Conservation (phyloP, 2,113 vertebrate genomes). For the Mellivora capensis region DNA sequence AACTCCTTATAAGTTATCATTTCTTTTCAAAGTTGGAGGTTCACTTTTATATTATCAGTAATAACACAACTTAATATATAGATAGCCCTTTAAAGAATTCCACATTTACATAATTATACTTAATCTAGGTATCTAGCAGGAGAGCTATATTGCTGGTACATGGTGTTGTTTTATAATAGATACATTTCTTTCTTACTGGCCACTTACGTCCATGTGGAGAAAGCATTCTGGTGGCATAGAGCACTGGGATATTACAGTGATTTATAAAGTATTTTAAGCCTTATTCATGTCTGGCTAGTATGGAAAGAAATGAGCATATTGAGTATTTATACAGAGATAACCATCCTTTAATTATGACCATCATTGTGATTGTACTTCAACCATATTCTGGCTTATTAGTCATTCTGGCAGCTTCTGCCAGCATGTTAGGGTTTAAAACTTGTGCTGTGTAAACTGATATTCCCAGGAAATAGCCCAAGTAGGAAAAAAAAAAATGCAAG, state of each 20-base stretch:
- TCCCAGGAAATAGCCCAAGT: conserved; percentile 7
- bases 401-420: not conserved
- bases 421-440: not conserved
- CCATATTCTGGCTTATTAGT: not conserved
- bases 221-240: not conserved
- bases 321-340: not conserved
- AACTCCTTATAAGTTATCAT: not conserved
- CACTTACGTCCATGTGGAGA: not conserved
- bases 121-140: not conserved
- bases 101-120: not conserved
- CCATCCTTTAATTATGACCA: not conserved
- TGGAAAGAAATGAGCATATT: not conserved
- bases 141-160: not conserved
- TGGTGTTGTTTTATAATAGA: not conserved
- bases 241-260: not conserved
- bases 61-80: not conserved
- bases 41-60: not conserved
- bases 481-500: conserved; percentile 16
- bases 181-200: not conserved
- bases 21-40: not conserved
- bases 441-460: not conserved
- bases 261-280: not conserved
- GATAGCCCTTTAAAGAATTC: not conserved
- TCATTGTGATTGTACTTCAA: not conserved
- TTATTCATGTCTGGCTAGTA: not conserved